A percentile compares a stretch with the other conserved stretches of the same genome.
These are phyloP conservation scores for Octodonta nipae DNA, from an alignment of 2,888 invertebrate species.

Conservation along the genomic window DNA sequence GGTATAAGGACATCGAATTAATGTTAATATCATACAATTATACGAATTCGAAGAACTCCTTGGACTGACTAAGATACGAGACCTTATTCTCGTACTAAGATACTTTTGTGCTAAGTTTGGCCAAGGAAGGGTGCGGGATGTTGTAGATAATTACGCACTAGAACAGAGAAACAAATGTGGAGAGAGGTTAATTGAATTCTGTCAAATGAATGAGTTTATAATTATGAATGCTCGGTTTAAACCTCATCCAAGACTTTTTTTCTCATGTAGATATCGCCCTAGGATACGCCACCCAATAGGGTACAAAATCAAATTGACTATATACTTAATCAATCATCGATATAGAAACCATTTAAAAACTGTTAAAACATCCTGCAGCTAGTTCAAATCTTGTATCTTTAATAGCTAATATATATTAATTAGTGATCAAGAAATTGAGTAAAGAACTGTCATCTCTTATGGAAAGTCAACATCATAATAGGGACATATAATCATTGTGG, in stretches of 20 bases:
- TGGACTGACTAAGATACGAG: conserved; percentile 1
- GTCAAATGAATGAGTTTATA: neutral
- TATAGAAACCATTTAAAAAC: neutral
- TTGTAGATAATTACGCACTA: neutral
- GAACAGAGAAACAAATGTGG: conserved; percentile 1
- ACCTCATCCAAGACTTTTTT: neutral
- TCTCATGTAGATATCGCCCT: neutral
- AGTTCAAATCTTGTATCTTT: neutral
- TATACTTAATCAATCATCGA: no score
- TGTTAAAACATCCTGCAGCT: conserved; percentile 1
- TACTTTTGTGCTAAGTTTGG: neutral
- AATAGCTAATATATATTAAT: conserved; percentile 1
- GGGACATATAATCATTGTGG: neutral
- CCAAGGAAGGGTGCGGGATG: conserved; percentile 1
- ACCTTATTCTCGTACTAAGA: neutral
- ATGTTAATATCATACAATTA: conserved; percentile 1
- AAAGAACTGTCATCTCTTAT: neutral
- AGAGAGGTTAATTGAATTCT: conserved; percentile 1
- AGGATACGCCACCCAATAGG: conserved; percentile 1
- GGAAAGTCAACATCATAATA: neutral
- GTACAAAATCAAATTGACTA: conserved; percentile 1
- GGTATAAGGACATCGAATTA: neutral
- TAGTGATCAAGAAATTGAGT: conserved; percentile 1
- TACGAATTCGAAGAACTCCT: neutral
- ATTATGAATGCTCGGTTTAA: conserved; percentile 1